Evolutionary conservation across 2,113 vertebrate genomes (phyloP).

Genomic region (Limnothrissa miodon): DNA sequence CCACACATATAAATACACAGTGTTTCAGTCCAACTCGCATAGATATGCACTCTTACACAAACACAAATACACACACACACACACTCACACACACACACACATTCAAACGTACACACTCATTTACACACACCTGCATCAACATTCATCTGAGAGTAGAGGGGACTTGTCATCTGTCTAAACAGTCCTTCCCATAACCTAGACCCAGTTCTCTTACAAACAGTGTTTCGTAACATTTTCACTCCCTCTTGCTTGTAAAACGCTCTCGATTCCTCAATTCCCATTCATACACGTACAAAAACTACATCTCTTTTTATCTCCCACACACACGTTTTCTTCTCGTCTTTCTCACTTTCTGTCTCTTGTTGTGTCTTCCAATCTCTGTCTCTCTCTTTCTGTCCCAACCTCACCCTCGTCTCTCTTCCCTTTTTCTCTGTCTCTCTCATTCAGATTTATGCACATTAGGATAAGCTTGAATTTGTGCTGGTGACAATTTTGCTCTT

Average conservation of each 20-base stretch:
- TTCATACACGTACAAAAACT: no score
- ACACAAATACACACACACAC: background rate
- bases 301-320: background rate
- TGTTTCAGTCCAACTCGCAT: background rate
- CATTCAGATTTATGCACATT: no score
- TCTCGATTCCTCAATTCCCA: no score
- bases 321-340: background rate
- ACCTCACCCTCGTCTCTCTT: no score
- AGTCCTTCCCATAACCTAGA: background rate
- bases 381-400: no score
- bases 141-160: background rate
- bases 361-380: no score
- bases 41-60: background rate
- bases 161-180: background rate
- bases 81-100: conserved; percentile 13
- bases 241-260: no score
- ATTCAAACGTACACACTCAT: background rate
- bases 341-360: no score
- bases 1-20: background rate
- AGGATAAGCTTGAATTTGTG: no score
- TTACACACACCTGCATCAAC: background rate
- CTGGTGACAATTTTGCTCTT: no score
- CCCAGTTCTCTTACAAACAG: background rate
- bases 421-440: no score
- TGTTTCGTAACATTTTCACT: no score